Conservation (phyloP, 2,113 vertebrate genomes). For the Marcusenius ussheri region DNA sequence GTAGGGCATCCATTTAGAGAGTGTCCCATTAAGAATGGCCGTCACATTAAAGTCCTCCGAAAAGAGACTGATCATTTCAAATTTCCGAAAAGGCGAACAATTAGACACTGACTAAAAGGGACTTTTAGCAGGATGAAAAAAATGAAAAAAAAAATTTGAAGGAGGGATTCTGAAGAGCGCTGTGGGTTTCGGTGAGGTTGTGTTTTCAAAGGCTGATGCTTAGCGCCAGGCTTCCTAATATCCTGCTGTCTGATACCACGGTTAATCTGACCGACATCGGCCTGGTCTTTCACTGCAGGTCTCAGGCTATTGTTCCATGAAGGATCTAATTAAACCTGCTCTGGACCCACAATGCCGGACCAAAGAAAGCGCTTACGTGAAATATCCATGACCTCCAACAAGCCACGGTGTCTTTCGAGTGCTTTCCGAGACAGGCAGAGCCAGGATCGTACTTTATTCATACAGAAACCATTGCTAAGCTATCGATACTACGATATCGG, state of each 20-base stretch:
- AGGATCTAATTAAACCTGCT: slow-evolving; percentile 53
- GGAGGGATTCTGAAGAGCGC: background rate
- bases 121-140: background rate
- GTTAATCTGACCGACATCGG: slow-evolving; percentile 46
- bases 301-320: slow-evolving; percentile 46
- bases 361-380: slow-evolving; percentile 37
- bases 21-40: slow-evolving; percentile 13
- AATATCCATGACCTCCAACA: slow-evolving; percentile 44
- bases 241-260: slow-evolving; percentile 32
- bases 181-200: background rate
- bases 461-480: background rate
- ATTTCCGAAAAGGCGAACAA: background rate
- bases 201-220: background rate
- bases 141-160: background rate
- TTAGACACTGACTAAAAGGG: background rate
- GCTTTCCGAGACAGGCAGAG: background rate
- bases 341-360: slow-evolving; percentile 41
- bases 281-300: slow-evolving; percentile 45
- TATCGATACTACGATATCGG: background rate
- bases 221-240: background rate
- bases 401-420: slow-evolving; percentile 36
- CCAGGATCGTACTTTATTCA: background rate
- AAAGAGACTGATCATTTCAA: slow-evolving; percentile 12
- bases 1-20: background rate
- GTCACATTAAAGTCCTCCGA: background rate